Conservation (phyloP, 2,113 vertebrate species). For the Pterophyllum scalare region DNA sequence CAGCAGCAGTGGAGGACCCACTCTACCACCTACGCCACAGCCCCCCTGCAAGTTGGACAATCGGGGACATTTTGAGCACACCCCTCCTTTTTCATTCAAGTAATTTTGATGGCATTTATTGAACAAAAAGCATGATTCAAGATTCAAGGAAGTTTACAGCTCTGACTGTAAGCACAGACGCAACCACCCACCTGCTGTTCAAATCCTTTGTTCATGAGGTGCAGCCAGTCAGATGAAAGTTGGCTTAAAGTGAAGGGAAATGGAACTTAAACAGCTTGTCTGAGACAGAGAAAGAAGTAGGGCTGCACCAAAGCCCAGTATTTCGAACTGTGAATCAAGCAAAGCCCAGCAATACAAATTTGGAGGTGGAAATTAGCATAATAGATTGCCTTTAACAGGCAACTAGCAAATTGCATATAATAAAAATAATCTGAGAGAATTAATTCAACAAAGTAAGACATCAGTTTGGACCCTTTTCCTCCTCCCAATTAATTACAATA, state of each 20-base stretch:
- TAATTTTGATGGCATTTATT: neutral
- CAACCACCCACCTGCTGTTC: neutral
- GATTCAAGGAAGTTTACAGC: neutral
- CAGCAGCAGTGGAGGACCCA: neutral
- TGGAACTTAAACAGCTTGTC: neutral
- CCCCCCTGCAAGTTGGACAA: neutral
- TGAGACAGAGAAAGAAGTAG: neutral
- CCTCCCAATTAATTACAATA: too few species aligned
- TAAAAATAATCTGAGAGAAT: neutral
- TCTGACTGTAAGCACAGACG: neutral
- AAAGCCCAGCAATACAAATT: neutral
- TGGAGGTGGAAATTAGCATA: neutral
- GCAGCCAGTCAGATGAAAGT: neutral
- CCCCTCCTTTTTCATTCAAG: neutral
- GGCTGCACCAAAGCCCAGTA: neutral
- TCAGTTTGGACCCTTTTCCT: too few species aligned
- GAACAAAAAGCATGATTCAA: neutral
- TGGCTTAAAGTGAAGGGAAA: neutral
- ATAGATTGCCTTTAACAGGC: too few species aligned
- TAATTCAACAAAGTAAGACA: too few species aligned
- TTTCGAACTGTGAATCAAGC: neutral
- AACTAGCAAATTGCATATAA: neutral
- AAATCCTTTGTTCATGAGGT: neutral
- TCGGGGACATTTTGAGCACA: fast-evolving
- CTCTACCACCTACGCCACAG: too few species aligned